A percentile compares a stretch with the other conserved stretches of the same genome.
Evolutionary conservation across 2,797 vertebrate genomes (phyloP).

Genomic region (Neosilurus hyrtlii): DNA sequence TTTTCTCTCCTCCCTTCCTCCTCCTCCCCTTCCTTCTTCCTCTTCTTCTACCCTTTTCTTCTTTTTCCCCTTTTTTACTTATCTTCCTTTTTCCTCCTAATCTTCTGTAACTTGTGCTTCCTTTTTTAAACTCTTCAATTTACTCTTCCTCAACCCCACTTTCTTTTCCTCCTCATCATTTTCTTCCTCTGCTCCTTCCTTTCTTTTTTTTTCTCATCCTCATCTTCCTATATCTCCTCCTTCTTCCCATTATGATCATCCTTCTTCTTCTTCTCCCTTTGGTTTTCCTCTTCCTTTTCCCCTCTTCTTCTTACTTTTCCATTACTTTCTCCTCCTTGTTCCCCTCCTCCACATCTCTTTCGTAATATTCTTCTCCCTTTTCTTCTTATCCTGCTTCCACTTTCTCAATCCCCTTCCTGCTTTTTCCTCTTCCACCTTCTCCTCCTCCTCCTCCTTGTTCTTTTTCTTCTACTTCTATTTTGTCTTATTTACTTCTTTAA

Average conservation of each 20-base stretch:
- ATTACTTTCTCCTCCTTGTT: not conserved
- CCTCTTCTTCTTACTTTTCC: too few relatives aligned
- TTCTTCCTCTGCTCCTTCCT: not conserved
- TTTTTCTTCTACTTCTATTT: not conserved
- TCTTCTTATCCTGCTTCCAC: not conserved
- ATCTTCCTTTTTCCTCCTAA: not conserved
- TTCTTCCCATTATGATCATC: too few relatives aligned
- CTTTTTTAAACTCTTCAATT: too few relatives aligned
- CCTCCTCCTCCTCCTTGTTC: not conserved
- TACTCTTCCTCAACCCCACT: not conserved
- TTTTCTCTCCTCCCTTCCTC: not conserved
- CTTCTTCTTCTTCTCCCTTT: not conserved
- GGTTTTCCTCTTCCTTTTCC: not conserved
- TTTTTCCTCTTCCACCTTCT: not conserved
- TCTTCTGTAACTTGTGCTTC: not conserved
- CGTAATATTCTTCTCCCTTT: not conserved
- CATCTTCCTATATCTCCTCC: too few relatives aligned
- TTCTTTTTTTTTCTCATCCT: not conserved
- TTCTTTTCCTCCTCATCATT: not conserved
- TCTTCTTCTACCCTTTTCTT: not conserved
- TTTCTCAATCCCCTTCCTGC: too few relatives aligned
- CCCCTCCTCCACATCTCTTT: too few relatives aligned
- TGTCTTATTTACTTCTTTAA: not conserved
- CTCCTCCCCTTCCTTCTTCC: not conserved
- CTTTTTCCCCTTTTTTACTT: not conserved